Evolutionary conservation across 2,113 vertebrate genomes (phyloP).

Genomic region (Toxostoma redivivum): DNA sequence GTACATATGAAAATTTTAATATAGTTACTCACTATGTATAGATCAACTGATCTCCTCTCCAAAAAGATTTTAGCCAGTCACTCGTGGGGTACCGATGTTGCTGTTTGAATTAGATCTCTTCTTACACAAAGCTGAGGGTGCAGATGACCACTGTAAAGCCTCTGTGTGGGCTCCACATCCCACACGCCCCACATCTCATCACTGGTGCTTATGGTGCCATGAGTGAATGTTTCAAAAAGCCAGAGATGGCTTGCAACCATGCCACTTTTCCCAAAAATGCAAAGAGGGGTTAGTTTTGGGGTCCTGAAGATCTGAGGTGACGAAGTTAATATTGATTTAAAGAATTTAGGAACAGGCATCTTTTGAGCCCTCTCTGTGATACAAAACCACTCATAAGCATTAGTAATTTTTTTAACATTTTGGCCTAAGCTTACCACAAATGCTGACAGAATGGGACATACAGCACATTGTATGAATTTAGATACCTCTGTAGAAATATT

Average conservation of each 20-base stretch:
- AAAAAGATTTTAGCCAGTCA: not conserved
- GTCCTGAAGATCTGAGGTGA: not conserved
- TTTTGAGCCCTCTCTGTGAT: not conserved
- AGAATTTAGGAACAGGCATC: not conserved
- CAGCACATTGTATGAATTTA: not conserved
- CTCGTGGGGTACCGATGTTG: accelerated
- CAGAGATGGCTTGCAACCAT: not conserved
- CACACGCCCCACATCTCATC: not conserved
- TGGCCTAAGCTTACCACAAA: not conserved
- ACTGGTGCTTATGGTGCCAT: not conserved
- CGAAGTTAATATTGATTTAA: not conserved
- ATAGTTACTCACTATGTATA: not conserved
- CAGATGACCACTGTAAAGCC: not conserved
- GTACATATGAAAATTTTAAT: not conserved
- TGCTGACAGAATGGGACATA: not conserved
- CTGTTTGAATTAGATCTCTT: not conserved
- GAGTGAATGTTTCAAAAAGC: not conserved
- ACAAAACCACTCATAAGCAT: not conserved
- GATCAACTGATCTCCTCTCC: not conserved
- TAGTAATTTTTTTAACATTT: not conserved
- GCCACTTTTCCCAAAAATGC: not conserved
- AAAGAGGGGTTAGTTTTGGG: not conserved
- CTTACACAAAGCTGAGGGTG: not conserved
- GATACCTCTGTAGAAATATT: not conserved
- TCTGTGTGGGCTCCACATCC: not conserved